Evolutionary conservation across 2,797 vertebrate genomes (phyloP).

Genomic region (Rhadinocentrus ornatus): DNA sequence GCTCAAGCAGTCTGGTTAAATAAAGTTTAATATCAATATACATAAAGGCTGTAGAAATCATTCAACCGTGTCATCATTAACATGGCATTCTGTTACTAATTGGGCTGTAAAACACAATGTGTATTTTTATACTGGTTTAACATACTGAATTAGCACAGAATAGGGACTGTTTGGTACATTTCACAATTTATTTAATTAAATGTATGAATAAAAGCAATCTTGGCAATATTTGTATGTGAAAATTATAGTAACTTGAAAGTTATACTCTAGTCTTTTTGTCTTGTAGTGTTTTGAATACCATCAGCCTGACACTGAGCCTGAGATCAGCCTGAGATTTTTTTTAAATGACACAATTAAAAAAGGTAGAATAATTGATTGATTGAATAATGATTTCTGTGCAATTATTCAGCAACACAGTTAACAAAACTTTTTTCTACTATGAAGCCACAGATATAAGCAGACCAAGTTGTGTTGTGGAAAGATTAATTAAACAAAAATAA

Average conservation of each 20-base stretch:
- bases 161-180: slow-evolving; percentile 1
- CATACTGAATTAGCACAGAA: slow-evolving; percentile 9
- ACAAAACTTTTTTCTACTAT: neutral
- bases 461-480: neutral
- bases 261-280: slow-evolving; percentile 27
- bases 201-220: neutral
- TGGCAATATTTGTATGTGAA: slow-evolving; percentile 13
- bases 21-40: slow-evolving; percentile 36
- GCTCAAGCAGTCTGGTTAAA: slow-evolving; percentile 38
- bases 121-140: slow-evolving; percentile 2
- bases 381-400: slow-evolving; percentile 22
- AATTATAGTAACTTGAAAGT: slow-evolving; percentile 27
- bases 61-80: slow-evolving; percentile 37
- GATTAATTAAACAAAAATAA: neutral
- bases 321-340: too few relatives aligned
- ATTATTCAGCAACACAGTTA: neutral
- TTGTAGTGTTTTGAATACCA: slow-evolving; percentile 25
- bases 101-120: slow-evolving; percentile 22
- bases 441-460: too few relatives aligned
- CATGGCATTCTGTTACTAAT: slow-evolving; percentile 36
- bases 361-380: slow-evolving; percentile 23
- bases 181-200: neutral
- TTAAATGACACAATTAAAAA: slow-evolving; percentile 41
- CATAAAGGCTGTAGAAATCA: slow-evolving; percentile 29
- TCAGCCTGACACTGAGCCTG: neutral